Evolutionary conservation across 1,140 invertebrate species (phyloP).

Genomic region (Dendrolimus kikuchii): DNA sequence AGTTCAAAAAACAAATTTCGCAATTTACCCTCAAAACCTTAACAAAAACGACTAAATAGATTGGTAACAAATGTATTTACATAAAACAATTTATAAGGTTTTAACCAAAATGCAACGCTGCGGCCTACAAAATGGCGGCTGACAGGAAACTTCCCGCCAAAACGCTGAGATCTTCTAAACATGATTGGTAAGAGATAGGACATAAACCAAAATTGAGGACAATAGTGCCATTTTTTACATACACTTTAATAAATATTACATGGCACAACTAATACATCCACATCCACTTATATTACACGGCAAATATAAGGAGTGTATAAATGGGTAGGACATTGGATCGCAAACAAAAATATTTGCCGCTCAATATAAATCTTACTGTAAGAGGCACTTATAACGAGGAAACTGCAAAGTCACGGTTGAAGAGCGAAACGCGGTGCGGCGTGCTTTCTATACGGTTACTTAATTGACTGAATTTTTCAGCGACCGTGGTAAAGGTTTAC

Average conservation of each 20-base stretch:
- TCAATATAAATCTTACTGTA: constrained; percentile 32
- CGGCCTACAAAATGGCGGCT: too few relatives aligned
- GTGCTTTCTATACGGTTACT: too few relatives aligned
- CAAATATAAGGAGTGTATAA: too few relatives aligned
- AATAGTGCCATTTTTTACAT: constrained; percentile 19
- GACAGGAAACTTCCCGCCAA: not conserved
- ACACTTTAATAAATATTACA: constrained; percentile 15
- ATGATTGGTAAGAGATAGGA: constrained; percentile 32
- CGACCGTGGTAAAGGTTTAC: too few relatives aligned
- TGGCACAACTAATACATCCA: constrained; percentile 36
- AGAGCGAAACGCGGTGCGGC: not conserved
- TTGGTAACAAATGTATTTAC: constrained; percentile 45
- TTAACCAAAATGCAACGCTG: constrained; percentile 3
- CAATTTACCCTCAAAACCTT: constrained; percentile 34
- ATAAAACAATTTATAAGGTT: constrained; percentile 14
- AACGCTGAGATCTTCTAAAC: constrained; percentile 25
- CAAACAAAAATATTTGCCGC: too few relatives aligned
- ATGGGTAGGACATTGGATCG: too few relatives aligned
- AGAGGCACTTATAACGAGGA: constrained; percentile 49
- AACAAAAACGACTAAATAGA: constrained; percentile 35
- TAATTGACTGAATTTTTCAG: too few relatives aligned
- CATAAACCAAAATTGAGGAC: constrained; percentile 16
- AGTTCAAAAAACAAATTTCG: constrained; percentile 46
- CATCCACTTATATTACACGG: constrained; percentile 11
- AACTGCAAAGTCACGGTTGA: constrained; percentile 8